Evolutionary conservation across 2,888 invertebrate species (phyloP), one percentile per base, ranked within the genome.

Genomic region (Onthophagus sagittarius): DNA sequence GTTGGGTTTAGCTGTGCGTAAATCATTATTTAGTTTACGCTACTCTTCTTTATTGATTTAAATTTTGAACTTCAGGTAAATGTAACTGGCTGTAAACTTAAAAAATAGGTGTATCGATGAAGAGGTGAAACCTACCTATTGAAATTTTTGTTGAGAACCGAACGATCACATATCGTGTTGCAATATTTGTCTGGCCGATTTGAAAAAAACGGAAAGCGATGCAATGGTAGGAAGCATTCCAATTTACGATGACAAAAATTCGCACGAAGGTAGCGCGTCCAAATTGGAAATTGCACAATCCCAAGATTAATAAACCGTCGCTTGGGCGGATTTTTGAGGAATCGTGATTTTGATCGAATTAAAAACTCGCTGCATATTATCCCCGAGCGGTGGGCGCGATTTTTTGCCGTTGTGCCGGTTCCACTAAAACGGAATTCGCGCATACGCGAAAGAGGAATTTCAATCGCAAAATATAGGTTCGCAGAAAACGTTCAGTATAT

Each of bases 331-430:
- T 53, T 53, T 53, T 53, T 53, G 39, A 73, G 73, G 73, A 73
- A 74, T 74, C 72, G 74, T 72, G 53, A 72, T 74, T 74, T 69
- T 71, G 73, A 75, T 75, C 71, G 75, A 73, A 73, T 75, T 75
- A 75, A 75, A 69, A 63, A 67, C 73, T 63, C 67, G 69, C 67
- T 62, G 64, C 71, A 53, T 71, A 73, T 73, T 75, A 75, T 71
- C 67, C 67, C 31, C 69, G 71, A n/a, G 67, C 71, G 62, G 62
- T 39, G 70, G 70, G 67, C 64, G 65, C 65, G 70, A 70, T 71
- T 64, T 71, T 73, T 13, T 23, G 39, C 39, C 11, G 39, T 11
- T 53, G 11, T 53, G 39, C 39, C 39, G 39, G 9, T 53, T 53
- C 11, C 39, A 11, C 39, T 53, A 53, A 53, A 53, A 53, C 39